Percentiles rank a stretch among this genome's conserved stretches.
Evolutionary conservation across 2,797 vertebrate species (phyloP).

Genomic region (Fringilla coelebs): DNA sequence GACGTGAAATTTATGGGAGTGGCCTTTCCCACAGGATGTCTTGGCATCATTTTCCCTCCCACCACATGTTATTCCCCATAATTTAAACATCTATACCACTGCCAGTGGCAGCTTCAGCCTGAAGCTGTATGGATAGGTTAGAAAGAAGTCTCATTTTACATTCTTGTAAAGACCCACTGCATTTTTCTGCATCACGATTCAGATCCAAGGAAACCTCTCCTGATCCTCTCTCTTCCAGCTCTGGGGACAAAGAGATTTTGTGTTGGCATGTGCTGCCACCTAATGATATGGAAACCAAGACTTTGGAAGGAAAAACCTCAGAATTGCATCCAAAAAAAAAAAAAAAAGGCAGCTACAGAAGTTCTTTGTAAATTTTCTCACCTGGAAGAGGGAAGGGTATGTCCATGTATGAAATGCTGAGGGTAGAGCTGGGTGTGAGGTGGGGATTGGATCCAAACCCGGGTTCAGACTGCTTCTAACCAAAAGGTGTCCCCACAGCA

Average conservation of each 20-base stretch:
- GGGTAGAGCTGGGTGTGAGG: no score
- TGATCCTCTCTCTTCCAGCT: accelerated
- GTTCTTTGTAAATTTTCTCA: neutral
- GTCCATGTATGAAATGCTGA: accelerated
- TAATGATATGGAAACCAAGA: neutral
- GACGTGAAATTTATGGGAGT: neutral
- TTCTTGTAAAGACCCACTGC: neutral
- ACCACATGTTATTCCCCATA: neutral
- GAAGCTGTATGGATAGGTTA: neutral
- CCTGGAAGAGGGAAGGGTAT: accelerated
- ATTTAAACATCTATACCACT: neutral
- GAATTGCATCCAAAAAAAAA: neutral
- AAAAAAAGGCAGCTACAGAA: neutral
- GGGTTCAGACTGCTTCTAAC: neutral
- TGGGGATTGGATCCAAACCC: accelerated
- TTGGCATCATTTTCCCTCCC: neutral
- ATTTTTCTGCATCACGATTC: accelerated
- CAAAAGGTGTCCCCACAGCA: neutral
- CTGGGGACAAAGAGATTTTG: neutral
- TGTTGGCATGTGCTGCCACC: conserved; percentile 19
- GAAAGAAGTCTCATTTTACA: neutral
- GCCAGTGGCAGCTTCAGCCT: neutral
- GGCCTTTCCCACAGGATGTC: neutral
- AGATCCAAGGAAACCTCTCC: neutral
- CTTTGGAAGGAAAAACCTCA: accelerated